Evolutionary conservation across 1,140 invertebrate genomes (phyloP).

Genomic region (Microvelia longipes): DNA sequence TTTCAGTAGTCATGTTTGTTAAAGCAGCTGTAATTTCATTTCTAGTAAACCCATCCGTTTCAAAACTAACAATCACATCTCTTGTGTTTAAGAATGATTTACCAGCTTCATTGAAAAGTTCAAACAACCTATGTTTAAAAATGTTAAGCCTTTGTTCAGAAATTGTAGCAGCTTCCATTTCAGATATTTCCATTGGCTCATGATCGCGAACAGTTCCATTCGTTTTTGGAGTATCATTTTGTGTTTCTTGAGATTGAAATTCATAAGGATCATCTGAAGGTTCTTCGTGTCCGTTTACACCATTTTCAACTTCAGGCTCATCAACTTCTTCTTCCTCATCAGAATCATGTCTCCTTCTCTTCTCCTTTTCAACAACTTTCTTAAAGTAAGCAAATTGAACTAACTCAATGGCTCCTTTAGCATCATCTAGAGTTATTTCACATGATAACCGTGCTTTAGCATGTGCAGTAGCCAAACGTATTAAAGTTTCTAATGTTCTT

Average conservation of each 20-base stretch:
- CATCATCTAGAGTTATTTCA: conserved; percentile 67
- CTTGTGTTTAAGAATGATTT: conserved; percentile 34
- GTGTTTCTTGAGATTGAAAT: background rate
- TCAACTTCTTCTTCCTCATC: conserved; percentile 10
- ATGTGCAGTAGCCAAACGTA: conserved; percentile 94
- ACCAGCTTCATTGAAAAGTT: conserved; percentile 44
- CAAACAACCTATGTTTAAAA: conserved; percentile 43
- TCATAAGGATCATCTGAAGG: background rate
- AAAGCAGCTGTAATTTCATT: conserved; percentile 65
- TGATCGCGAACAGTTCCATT: no score
- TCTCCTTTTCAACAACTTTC: conserved; percentile 41
- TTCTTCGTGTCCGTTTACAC: conserved; percentile 8
- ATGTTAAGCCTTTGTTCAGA: conserved; percentile 52
- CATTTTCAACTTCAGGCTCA: conserved; percentile 12
- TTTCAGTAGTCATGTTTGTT: conserved; percentile 67
- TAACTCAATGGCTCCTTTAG: conserved; percentile 80
- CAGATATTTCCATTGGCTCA: conserved; percentile 43
- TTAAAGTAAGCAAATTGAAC: conserved; percentile 97
- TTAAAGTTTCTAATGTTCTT: conserved; percentile 92
- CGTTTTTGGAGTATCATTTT: background rate
- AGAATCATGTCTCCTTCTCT: conserved; percentile 12
- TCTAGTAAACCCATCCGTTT: conserved; percentile 36
- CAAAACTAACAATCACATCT: background rate
- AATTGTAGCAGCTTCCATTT: conserved; percentile 41
- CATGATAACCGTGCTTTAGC: conserved; percentile 85